Percentiles rank a stretch among this genome's conserved stretches.
Evolutionary conservation across 2,797 vertebrate genomes (phyloP).

Genomic region (Gymnothorax javanicus): DNA sequence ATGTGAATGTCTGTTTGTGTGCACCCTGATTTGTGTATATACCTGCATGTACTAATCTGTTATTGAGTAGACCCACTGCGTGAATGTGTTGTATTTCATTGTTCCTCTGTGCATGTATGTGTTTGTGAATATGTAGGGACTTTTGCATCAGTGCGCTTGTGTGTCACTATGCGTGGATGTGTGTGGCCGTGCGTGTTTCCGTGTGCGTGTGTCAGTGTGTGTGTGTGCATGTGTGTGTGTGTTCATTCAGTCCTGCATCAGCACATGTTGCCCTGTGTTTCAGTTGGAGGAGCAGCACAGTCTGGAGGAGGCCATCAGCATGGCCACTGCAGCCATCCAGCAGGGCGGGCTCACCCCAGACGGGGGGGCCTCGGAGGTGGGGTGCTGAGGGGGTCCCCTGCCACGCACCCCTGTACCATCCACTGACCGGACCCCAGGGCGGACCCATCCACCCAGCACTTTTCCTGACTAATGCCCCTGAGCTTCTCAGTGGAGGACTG

Average conservation of each 20-base stretch:
- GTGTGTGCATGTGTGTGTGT: conserved; percentile 15
- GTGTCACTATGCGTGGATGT: neutral
- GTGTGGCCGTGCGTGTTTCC: neutral
- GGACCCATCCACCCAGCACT: neutral
- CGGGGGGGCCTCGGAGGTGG: conserved; percentile 43
- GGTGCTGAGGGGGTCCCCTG: conserved; percentile 54
- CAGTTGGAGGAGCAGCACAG: conserved; percentile 76
- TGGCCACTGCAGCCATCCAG: conserved; percentile 69
- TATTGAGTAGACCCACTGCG: too few species aligned
- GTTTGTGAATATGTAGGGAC: neutral
- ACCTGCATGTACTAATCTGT: neutral
- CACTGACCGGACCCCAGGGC: neutral
- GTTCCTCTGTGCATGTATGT: neutral
- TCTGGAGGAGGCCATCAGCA: conserved; percentile 70
- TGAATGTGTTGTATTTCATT: neutral
- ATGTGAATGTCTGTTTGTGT: neutral
- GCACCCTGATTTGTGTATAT: neutral
- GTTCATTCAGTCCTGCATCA: neutral
- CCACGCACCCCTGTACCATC: neutral
- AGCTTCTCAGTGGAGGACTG: neutral
- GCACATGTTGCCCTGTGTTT: neutral
- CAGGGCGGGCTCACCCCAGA: conserved; percentile 54
- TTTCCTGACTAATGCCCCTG: neutral
- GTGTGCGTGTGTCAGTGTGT: conserved; percentile 19
- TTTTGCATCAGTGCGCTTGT: neutral